Base-by-base conservation (phyloP, 1,140 invertebrate genomes). In the Drosophila kepulauana region DNA sequence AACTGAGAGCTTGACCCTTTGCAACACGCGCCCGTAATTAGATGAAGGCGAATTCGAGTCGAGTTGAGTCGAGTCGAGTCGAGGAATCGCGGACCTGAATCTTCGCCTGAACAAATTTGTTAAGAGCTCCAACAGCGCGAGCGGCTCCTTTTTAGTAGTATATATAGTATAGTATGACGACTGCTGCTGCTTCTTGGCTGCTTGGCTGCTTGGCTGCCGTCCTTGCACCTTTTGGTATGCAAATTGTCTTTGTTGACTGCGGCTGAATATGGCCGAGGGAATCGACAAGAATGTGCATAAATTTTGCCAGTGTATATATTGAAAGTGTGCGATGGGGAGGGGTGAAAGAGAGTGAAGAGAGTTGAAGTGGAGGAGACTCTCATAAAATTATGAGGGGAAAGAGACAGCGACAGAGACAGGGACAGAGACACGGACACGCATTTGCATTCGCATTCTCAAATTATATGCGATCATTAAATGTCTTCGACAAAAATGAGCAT, bases 401-500 rank as follows among this genome's bases (percentile, higher is more conserved):
- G 46, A 20, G 46, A 30, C 25, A 59, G 64, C 13, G 46, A n/a
- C 33, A 25, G 16, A 11, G 48, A 3, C 30, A 8, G 41, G 20
- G 13, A 41, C 56, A 61, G 56, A 38, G 65, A 62, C 56, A 45
- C 56, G 62, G 48, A 57, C 51, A 64, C 57, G 64, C 52, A 71
- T 56, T 58, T 61, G 68, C 68, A 64, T 61, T 68, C 77, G 84
- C 80, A 88, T 84, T 88, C 82, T 90, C 82, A 88, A 91, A 91
- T 91, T 91, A 91, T 91, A 91, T 81, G 80, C 82, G 88, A 88
- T 87, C 88, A 91, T 91, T 91, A 91, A 91, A 91, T 91, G 81
- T 91, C 88, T 88, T 91, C 82, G 88, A 88, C 81, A 89, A 84
- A 88, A 88, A 87, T 87, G 84, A 87, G 84, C 84, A 87, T 88